Percentiles rank a stretch among this genome's conserved stretches.
phyloP scores from a whole-genome alignment of 2,113 vertebrate species.

The Cyanoliseus patagonus region DNA sequence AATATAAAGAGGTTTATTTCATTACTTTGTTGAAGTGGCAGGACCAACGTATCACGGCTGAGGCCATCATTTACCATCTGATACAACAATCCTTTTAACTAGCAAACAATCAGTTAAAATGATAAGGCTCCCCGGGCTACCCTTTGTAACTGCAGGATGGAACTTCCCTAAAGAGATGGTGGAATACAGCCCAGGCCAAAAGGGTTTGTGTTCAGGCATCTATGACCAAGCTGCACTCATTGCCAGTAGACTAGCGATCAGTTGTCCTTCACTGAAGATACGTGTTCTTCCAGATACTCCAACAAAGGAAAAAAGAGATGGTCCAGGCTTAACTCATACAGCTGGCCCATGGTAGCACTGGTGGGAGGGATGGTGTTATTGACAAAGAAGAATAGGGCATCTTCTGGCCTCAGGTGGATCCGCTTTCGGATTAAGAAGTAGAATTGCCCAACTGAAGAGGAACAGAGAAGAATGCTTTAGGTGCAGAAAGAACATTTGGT shows the following conservation, averaged over 20 bases:
- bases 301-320: background rate
- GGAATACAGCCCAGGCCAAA: background rate
- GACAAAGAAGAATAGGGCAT: conserved; percentile 97
- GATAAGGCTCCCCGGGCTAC: background rate
- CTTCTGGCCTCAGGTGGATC: conserved; percentile 93
- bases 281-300: background rate
- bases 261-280: background rate
- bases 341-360: conserved; percentile 91
- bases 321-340: conserved; percentile 89
- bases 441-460: conserved; percentile 89
- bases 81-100: background rate
- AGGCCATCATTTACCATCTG: background rate
- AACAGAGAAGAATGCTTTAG: background rate
- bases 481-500: background rate
- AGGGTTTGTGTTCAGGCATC: accelerated
- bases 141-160: background rate
- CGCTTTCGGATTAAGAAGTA: conserved; percentile 97
- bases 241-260: background rate
- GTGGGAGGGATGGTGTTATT: conserved; percentile 97
- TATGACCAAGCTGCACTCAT: background rate
- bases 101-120: background rate
- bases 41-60: background rate
- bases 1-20: background rate
- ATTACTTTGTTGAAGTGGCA: background rate
- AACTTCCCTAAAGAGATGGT: background rate